These are phyloP conservation scores for Serilophus lunatus DNA, from an alignment of 2,113 vertebrate species.

Conservation along the genomic window DNA sequence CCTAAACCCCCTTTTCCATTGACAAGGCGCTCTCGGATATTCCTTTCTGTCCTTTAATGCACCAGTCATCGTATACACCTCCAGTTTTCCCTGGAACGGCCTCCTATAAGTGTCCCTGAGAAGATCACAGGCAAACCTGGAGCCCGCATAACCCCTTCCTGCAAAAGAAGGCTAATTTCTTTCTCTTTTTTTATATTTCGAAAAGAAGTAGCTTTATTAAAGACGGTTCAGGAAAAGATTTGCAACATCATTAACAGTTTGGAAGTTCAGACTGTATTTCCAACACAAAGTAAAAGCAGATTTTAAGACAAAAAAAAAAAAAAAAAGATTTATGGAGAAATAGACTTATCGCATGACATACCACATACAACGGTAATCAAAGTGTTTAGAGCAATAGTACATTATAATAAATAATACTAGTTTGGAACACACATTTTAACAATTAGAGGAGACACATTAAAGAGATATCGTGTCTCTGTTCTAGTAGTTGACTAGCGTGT, in stretches of 20 bases:
- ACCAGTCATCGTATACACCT: neutral
- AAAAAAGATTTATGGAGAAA: neutral
- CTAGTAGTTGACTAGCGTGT: conserved; percentile 49
- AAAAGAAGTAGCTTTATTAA: conserved; percentile 69
- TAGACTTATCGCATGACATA: neutral
- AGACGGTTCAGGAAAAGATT: neutral
- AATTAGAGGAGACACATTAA: conserved; percentile 54
- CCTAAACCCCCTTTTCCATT: fast-evolving
- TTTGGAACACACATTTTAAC: conserved; percentile 49
- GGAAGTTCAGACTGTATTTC: conserved; percentile 9
- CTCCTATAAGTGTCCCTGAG: neutral
- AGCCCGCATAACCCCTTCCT: neutral
- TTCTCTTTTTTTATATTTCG: neutral
- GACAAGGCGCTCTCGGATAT: neutral
- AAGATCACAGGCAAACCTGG: neutral
- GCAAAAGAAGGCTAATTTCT: neutral
- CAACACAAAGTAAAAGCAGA: conserved; percentile 33
- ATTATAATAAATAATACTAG: conserved; percentile 74
- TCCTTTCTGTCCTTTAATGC: neutral
- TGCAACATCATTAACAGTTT: conserved; percentile 27
- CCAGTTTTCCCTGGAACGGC: neutral
- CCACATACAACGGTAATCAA: conserved; percentile 17
- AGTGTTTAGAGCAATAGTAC: conserved; percentile 39
- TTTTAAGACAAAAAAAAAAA: neutral
- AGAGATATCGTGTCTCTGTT: conserved; percentile 30